These are phyloP conservation scores for Epizoanthus stellaris DNA, from an alignment of 92 coral and sea anemone species.

Conservation along the genomic window DNA sequence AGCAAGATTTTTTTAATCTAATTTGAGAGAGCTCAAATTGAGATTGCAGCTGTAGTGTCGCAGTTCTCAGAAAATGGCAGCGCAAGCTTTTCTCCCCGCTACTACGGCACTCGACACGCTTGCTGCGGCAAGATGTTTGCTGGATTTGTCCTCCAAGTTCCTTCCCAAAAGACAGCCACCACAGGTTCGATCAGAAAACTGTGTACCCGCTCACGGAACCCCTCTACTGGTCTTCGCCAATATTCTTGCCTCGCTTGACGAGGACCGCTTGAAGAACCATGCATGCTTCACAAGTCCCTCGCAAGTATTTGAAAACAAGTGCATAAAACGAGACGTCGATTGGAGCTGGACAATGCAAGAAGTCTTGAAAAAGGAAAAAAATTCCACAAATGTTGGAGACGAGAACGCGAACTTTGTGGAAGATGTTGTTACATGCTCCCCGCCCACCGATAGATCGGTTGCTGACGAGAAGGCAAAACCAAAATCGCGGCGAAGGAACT, in stretches of 20 bases:
- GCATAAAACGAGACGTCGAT: constrained; percentile 8
- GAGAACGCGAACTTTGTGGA: constrained; percentile 28
- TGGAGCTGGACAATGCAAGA: constrained; percentile 30
- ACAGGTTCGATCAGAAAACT: constrained; percentile 48
- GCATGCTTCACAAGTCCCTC: constrained; percentile 57
- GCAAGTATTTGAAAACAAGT: constrained; percentile 30
- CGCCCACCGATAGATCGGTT: constrained; percentile 70
- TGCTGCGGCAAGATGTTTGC: constrained; percentile 85
- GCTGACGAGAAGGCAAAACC: constrained; percentile 59
- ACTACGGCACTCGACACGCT: constrained; percentile 71
- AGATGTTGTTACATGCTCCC: constrained; percentile 23
- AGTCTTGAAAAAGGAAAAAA: constrained; percentile 17
- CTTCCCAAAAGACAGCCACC: constrained; percentile 68
- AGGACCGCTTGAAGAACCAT: constrained; percentile 74
- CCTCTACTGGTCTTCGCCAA: constrained; percentile 88
- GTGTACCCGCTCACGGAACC: constrained; percentile 48
- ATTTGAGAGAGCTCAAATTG: constrained; percentile 14
- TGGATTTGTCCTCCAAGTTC: constrained; percentile 80
- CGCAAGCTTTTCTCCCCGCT: constrained; percentile 64
- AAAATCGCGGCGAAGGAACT: constrained; percentile 64
- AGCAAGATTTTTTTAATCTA: constrained; percentile 41
- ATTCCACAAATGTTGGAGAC: constrained; percentile 27
- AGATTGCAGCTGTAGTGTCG: constrained; percentile 1
- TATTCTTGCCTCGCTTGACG: constrained; percentile 83
- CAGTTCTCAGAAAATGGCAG: constrained; percentile 42